Base-by-base conservation (phyloP, 2,113 vertebrate genomes). In the Malurus melanocephalus region DNA sequence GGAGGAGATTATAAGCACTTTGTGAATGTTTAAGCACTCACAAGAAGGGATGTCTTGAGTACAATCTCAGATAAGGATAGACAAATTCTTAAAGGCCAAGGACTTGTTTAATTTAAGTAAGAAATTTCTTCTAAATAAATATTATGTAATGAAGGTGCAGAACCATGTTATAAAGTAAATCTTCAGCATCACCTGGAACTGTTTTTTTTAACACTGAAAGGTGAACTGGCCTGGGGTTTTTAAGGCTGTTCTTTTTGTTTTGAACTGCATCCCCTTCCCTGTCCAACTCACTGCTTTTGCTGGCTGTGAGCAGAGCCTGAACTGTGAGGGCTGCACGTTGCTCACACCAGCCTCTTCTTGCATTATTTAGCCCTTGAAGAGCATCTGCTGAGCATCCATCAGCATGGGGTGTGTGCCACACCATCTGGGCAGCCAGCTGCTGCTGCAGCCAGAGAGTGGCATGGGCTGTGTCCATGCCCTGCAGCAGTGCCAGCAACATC, bases 321-420 rank as follows among this genome's bases (percentile, higher is more conserved):
- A 67, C 80, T 85, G 21, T 68, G 72, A 87, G 86, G 78, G 68
- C 84, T 96, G 61, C 69, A 49, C 83, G 81, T 78, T 78, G 94
- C 94, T 95, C 79, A 61, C 71, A 86, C 82, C 89, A 87, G 95
- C 80, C 89, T 90, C 90, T 91, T 65, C 84, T 88, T 96, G 94
- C 91, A 95, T 96, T 95, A 96, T 95, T 96, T 93, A 95, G 94
- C 88, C 95, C 95, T 93, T 91, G 55, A 93, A 55, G 91, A 97
- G 93, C 95, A 96, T 95, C 95, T 95, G 95, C 93, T 93, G 82
- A 86, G 82, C 91, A 77, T 95, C 94, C 88, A 94, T 97, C 94
- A 95, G 95, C 43, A 83, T 53, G 93, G 96, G 89, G 93, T 33
- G 40, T 87, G 80, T 90, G 93, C 92, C 85, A 90, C 90, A 69